Base-by-base conservation (phyloP, 2,797 vertebrate species). In the Kryptopterus vitreolus region DNA sequence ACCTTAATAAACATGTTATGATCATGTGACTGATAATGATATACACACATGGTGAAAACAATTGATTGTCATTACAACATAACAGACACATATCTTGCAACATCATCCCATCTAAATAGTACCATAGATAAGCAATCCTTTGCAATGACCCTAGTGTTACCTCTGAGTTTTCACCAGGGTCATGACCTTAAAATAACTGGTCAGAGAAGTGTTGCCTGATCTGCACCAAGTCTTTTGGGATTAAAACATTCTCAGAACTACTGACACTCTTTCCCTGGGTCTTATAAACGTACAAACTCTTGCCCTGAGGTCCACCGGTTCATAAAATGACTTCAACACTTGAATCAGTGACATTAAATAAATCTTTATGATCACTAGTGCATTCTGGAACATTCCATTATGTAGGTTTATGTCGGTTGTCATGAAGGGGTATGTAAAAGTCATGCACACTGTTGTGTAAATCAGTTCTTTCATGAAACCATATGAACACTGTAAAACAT, bases 211-310 rank as follows among this genome's bases (percentile, higher is more conserved):
- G 84, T 84, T 8, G 57, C 80, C 87, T 91, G 86, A 92, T 93
- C 89, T 89, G 88, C 62, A 69, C 57, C 89, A 90, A 92, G 87
- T 91, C 81, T 85, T 81, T 85, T 59, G 78, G 70, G 81, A 82
- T 85, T 90, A 43, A 43, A 92, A 90, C 90, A 89, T 88, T 86
- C 89, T 90, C 88, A 92, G 91, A 86, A 71, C 86, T 92, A 90
- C 89, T 89, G 87, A 83, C 65, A 83, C 80, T n/a, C n/a, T n/a
- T n/a, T n/a, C 68, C 89, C 89, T 87, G 86, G 87, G 85, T 84
- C 86, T 86, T 43, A 43, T 43, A 43, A 43, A 43, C 38, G 33
- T 63, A 63, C 11, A 0, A 35, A 35, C 61, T 33, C 18, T 35
- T n/a, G 16, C 20, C 10, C 29, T 20, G 20, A 18, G 29, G 5